Base-by-base conservation (phyloP, 2,113 vertebrate species). In the Leptobrachium leishanense region DNA sequence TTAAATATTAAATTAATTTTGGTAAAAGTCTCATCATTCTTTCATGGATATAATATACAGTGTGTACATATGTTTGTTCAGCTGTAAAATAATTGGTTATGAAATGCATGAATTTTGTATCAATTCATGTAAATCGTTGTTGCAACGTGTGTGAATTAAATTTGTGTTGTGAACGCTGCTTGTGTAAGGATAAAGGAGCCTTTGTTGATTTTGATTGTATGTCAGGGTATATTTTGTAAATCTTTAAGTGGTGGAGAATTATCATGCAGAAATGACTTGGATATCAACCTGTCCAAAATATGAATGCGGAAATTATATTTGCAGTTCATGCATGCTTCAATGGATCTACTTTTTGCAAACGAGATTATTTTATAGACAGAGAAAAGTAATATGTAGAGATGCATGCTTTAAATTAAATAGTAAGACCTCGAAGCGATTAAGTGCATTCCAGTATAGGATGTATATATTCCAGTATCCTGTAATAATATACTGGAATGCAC, bases 371-470 rank as follows among this genome's bases (percentile, higher is more conserved):
- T 39, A 7, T n/a, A 10, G 54, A 59, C n/a, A 59, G 62, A 59
- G 55, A 39, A 42, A 42, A 42, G n/a, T 74, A 66, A 55, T 44
- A 77, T 44, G 40, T 69, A 13, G 55, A 15, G 20, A 31, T 31
- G 20, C 20, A 59, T 59, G 41, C 44, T 77, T 59, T 57, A 77
- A 20, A 20, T 20, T 59, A 59, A 41, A 43, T 59, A 77, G 50
- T 12, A 50, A 50, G 46, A 50, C 46, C 46, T 50, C 1, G 20
- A 31, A 31, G 20, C 20, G 20, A 31, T 31, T 31, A 31, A 31
- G 20, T 31, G 20, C 20, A 31, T 31, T 31, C 20, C 20, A 31
- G 20, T 31, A 31, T 31, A 31, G 20, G 20, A 31, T 31, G 20
- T 31, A 31, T 31, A 31, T 31, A 31, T 31, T 31, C 0, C 20